Base-by-base conservation (phyloP, 92 coral and sea anemone species). In the Isaurus tuberculatus region DNA sequence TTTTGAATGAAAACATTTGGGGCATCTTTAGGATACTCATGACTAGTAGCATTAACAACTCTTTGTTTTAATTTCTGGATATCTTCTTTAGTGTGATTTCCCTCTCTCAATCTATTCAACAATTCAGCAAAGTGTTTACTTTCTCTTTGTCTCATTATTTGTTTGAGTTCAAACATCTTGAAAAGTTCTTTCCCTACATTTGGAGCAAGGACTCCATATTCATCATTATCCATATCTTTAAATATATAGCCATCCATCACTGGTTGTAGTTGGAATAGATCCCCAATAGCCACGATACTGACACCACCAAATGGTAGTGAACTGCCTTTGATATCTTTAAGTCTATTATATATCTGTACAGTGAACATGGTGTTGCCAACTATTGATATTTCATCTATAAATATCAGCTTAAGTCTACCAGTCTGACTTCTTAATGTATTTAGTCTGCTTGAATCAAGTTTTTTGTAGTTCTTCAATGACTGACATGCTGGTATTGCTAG, bases 391-490 rank as follows among this genome's bases (percentile, higher is more conserved):
- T 37, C 43, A 37, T 37, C 43, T 37, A 48, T 48, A 48, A 48
- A 48, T 48, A 48, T 48, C 15, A 48, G 57, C 57, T 48, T 48
- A 2, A 48, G 57, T 48, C 57, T 48, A 48, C 57, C 57, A 48
- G 13, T 48, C 57, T 48, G 57, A 48, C 57, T 48, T 48, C 57
- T 48, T 48, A 48, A 48, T 48, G 57, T 48, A 9, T n/a, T n/a
- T n/a, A n/a, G n/a, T n/a, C n/a, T n/a, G n/a, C n/a, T n/a, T n/a
- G n/a, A n/a, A n/a, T n/a, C 57, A 48, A 48, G 57, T 48, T 48
- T 48, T 48, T 48, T 48, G n/a, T 48, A 48, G 13, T 48, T 48
- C 73, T 88, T 37, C 43, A 37, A 37, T 37, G 43, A 37, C 43
- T 37, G 43, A 37, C 43, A 37, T 37, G 43, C 43, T 37, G 43